Conservation (phyloP, 2,888 invertebrate species). For the Eupeodes luniger region DNA sequence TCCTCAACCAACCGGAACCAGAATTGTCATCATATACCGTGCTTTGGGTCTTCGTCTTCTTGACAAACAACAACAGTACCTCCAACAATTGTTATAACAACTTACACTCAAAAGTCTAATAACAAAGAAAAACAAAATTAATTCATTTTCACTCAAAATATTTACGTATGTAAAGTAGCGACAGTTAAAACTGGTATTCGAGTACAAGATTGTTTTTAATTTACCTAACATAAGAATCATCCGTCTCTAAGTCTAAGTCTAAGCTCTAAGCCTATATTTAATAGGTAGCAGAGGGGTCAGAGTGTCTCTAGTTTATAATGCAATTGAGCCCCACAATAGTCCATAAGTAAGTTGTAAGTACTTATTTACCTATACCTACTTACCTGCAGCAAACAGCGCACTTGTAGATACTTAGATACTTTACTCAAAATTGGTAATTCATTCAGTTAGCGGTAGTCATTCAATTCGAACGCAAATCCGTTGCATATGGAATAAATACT, state of each 20-base stretch:
- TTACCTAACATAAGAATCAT: conserved; percentile 31
- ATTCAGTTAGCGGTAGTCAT: conserved; percentile 72
- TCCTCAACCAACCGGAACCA: conserved; percentile 61
- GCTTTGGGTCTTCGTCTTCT: background rate
- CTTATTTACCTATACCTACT: too few species aligned
- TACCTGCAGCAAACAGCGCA: background rate
- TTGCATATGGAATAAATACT: conserved; percentile 30
- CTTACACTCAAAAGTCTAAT: background rate
- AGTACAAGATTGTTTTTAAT: conserved; percentile 35
- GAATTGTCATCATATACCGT: conserved; percentile 11
- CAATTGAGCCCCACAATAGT: conserved; percentile 43
- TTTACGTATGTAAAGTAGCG: too few species aligned
- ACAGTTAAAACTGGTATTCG: conserved; percentile 30
- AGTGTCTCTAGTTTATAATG: conserved; percentile 34
- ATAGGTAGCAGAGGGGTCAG: conserved; percentile 57
- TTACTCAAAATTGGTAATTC: conserved; percentile 48
- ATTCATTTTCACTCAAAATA: conserved; percentile 38
- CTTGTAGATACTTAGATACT: conserved; percentile 37
- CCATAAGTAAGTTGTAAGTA: conserved; percentile 25
- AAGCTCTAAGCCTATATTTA: background rate
- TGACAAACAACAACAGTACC: background rate
- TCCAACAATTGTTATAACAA: background rate
- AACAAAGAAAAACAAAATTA: conserved; percentile 8
- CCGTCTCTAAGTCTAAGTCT: too few species aligned
- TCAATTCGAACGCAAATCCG: conserved; percentile 65